These are phyloP conservation scores for Panzeria rudis DNA, from an alignment of 2,888 invertebrate species.

Conservation along the genomic window DNA sequence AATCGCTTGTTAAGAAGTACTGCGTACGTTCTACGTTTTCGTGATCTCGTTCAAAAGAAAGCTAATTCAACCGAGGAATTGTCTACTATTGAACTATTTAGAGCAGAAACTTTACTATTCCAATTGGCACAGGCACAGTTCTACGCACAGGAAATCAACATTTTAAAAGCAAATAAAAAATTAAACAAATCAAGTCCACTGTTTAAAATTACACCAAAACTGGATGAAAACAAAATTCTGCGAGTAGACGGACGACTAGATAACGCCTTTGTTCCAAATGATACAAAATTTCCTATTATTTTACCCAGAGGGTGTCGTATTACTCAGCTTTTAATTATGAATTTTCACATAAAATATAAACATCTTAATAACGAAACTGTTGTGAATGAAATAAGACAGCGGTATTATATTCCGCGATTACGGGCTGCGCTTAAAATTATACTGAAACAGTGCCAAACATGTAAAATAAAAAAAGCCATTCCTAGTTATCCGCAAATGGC, in stretches of 20 bases:
- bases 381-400: slow-evolving; percentile 58
- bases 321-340: slow-evolving; percentile 23
- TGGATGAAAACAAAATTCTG: slow-evolving; percentile 49
- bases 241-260: slow-evolving; percentile 28
- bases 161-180: slow-evolving; percentile 33
- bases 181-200: background rate
- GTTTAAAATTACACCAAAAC: slow-evolving; percentile 36
- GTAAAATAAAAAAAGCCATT: slow-evolving; percentile 63
- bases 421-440: slow-evolving; percentile 52
- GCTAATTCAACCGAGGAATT: no score
- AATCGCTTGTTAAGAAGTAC: slow-evolving; percentile 21
- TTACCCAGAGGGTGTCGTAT: slow-evolving; percentile 22
- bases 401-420: slow-evolving; percentile 44
- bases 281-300: slow-evolving; percentile 39
- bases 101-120: slow-evolving; percentile 49
- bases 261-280: slow-evolving; percentile 16
- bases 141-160: slow-evolving; percentile 28
- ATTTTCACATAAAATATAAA: slow-evolving; percentile 7
- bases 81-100: background rate
- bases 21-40: background rate
- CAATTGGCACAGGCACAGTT: slow-evolving; percentile 14
- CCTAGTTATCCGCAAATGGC: slow-evolving; percentile 57
- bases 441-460: slow-evolving; percentile 54
- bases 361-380: slow-evolving; percentile 51
- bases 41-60: no score